Evolutionary conservation across 1,140 invertebrate genomes (phyloP), one percentile per base, ranked within the genome.

Genomic region (Pseudomyrmex concolor): DNA sequence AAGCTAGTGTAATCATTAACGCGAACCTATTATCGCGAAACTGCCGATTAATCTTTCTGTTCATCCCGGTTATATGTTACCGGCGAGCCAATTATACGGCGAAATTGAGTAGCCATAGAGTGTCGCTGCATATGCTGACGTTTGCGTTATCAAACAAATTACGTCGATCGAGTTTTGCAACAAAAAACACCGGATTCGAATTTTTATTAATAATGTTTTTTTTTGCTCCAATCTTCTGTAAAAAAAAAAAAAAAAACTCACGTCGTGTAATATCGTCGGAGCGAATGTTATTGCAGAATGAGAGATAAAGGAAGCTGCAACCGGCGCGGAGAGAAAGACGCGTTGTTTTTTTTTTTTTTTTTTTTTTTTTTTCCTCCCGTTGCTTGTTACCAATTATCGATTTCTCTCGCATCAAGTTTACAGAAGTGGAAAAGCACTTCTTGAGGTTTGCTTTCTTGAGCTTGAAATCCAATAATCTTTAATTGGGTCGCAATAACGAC

Each of bases 401-500:
- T 78, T 57, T 78, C 2, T 2, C 13, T 2, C 15, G 7, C 19
- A 45, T 59, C 48, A 59, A 59, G 19, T 57, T 70, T 0, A 8
- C 51, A 34, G 34, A 76, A 15, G 34, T 67, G 12, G 13, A 43
- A 15, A 8, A 19, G 19, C 3, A 57, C 19, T 70, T 25, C 34
- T 78, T 57, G n/a, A 55, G 34, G 45, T 86, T 57, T 57, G 13
- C 55, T 55, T 45, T 67, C 22, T 80, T n/a, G 1, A 12, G 15
- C 51, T 62, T 68, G 19, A 67, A 86, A 86, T 82, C 51, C 77
- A 70, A 86, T 86, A 74, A 86, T 64, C 73, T 34, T 34, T 83
- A 86, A 86, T 86, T 86, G 64, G 64, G 50, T 85, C 70, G 57
- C 43, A 70, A 72, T 71, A 82, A 85, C 84, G 54, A 54, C 77